Evolutionary conservation across 2,113 vertebrate species (phyloP), one percentile per base, ranked within the genome.

Genomic region (Microtus montanus): DNA sequence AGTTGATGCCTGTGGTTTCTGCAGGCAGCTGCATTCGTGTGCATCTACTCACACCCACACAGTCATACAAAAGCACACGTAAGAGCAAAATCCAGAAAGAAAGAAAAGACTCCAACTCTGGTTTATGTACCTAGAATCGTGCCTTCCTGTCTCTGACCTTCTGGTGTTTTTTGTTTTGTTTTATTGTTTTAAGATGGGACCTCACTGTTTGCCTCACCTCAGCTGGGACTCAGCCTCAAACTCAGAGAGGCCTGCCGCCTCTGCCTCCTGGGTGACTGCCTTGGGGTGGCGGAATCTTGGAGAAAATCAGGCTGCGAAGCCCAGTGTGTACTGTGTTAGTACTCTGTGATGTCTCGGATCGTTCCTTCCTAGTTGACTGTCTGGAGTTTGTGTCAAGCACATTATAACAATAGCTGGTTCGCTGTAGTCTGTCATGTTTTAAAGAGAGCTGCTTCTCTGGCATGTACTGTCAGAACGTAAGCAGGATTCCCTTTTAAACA

Each of bases 371-470:
- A 2, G 6, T 28, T 64, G 70, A 58, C 79, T 74, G 2, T 80
- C 58, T 86, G 13, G 78, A 90, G 15, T 87, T 58, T 82, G 87
- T 61, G 24, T 54, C 41, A 24, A 33, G n/a, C 3, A 24, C 6
- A 10, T 41, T 77, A 52, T n/a, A 73, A 24, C 83, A 71, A 24
- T 89, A 82, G 83, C 74, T 38, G 22, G 35, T 70, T 79, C 3
- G 1, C 41, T 95, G 88, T 83, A 75, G 92, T 87, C 90, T 91
- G 0, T 91, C 30, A 52, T 71, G 91, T 87, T 80, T 93, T n/a
- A 26, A 26, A 63, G 38, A 41, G 78, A 82, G 22, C 5, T 82
- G 7, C n/a, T 17, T 63, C 80, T 38, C 35, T 38, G 5, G 33
- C 33, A 10, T 54, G 49, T 24, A 24, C 49, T 58, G 33, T 80